Evolutionary conservation across 2,113 vertebrate genomes (phyloP), one percentile per base, ranked within the genome.

Genomic region (Urocynchramus pylzowi): DNA sequence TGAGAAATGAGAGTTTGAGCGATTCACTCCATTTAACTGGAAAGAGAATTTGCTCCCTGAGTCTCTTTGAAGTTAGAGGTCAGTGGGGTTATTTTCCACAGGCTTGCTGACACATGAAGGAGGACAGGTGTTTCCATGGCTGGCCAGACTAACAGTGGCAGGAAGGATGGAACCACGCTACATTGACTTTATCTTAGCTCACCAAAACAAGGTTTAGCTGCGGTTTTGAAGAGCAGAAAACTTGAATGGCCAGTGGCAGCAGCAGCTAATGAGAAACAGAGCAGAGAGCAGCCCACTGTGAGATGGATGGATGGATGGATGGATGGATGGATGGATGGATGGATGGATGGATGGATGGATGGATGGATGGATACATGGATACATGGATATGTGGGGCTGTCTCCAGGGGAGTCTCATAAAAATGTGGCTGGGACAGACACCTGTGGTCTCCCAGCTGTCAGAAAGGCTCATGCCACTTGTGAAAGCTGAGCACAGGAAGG

Each of bases 131-230:
- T 67, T 53, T 85, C 68, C 68, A 69, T 5, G n/a, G 56, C 69
- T 77, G 86, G 56, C 76, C 80, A 84, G 83, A 17, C 68, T 14
- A 67, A 42, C 78, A 57, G 80, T 2, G 45, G 73, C 89, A 82
- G 91, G 89, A 91, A 92, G 94, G 94, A 92, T 91, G 93, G 94
- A 95, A 79, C 52, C 91, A 95, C 15, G 41, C 89, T 95, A 82
- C 95, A 76, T 92, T 95, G 71, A 96, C 64, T 78, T 90, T 2
- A 45, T 78, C 79, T 52, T 16, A 71, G 84, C 3, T 92, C 73
- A 84, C 35, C 65, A 42, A 91, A 96, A 68, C 49, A n/a, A 24
- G 31, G 27, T 26, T 67, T 68, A 78, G 52, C 89, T 82, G 86
- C 0, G 8, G 68, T 82, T 95, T 95, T 59, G 41, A 69, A 71